These are phyloP conservation scores for Isichthys henryi DNA, from an alignment of 2,113 vertebrate genomes.

Conservation along the genomic window DNA sequence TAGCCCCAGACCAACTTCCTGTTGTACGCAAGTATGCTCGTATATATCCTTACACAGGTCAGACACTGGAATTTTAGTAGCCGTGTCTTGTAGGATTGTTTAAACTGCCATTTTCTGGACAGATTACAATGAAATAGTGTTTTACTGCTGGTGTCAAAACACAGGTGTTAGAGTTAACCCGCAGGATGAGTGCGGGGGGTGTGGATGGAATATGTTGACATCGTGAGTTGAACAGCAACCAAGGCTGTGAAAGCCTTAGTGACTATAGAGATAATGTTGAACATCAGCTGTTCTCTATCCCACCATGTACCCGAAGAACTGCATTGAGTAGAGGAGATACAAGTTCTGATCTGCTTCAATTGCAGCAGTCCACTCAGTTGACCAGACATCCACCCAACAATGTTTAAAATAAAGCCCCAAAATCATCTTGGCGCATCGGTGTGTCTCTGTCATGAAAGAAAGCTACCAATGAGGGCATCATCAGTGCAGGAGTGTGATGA, in stretches of 20 bases:
- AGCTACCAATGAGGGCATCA: background rate
- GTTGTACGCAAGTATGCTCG: background rate
- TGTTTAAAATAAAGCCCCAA: background rate
- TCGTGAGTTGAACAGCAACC: background rate
- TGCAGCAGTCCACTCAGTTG: background rate
- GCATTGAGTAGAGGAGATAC: background rate
- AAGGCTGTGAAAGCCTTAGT: slow-evolving; percentile 7
- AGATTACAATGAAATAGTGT: background rate
- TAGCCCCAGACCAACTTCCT: background rate
- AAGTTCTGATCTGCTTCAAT: background rate
- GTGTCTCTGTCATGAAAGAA: background rate
- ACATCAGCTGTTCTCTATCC: background rate
- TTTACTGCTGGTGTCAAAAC: background rate
- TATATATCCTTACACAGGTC: background rate
- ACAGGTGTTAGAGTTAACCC: background rate
- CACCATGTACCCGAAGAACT: background rate
- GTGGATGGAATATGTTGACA: background rate
- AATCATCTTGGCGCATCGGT: background rate
- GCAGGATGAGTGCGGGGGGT: background rate
- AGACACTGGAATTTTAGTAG: background rate
- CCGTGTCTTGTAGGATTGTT: background rate
- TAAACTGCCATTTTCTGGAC: background rate
- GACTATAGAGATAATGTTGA: slow-evolving; percentile 9
- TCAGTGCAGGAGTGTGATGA: background rate
- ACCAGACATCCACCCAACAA: background rate